Evolutionary conservation across 2,888 invertebrate genomes (phyloP).

Genomic region (Uropetala carovei): DNA sequence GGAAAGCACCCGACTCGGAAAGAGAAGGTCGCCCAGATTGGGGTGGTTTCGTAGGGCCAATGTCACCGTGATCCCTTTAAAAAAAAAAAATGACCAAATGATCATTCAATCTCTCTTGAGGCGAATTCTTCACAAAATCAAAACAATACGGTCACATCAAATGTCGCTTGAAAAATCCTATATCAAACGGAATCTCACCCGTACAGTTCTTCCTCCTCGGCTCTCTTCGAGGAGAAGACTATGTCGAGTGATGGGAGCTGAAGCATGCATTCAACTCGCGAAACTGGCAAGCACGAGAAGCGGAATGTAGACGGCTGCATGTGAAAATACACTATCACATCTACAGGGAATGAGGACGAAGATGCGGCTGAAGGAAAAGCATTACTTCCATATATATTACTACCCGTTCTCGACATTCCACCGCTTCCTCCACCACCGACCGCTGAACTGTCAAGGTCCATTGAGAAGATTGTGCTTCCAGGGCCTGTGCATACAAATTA

Average conservation of each 20-base stretch:
- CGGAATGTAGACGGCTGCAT: conserved; percentile 98
- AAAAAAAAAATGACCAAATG: neutral
- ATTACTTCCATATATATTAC: conserved; percentile 43
- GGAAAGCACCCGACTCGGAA: conserved; percentile 50
- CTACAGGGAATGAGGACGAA: conserved; percentile 97
- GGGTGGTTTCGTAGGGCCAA: conserved; percentile 25
- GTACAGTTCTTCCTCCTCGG: conserved; percentile 80
- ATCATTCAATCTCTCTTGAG: neutral
- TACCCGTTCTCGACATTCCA: conserved; percentile 33
- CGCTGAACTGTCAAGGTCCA: conserved; percentile 68
- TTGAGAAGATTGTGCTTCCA: conserved; percentile 70
- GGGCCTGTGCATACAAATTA: neutral
- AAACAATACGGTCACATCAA: neutral
- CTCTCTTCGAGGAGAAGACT: conserved; percentile 95
- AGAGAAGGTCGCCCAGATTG: conserved; percentile 44
- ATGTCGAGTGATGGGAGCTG: conserved; percentile 97
- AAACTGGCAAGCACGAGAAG: conserved; percentile 96
- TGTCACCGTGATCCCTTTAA: conserved; percentile 54
- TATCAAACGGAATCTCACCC: conserved; percentile 36
- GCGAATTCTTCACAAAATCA: neutral
- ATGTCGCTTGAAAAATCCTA: too few relatives aligned
- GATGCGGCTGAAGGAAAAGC: conserved; percentile 71
- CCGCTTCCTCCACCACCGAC: conserved; percentile 34
- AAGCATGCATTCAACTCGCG: conserved; percentile 95
- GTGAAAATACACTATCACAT: conserved; percentile 98